phyloP scores from a whole-genome alignment of 1,140 invertebrate genomes.

The Papilio xuthus region DNA sequence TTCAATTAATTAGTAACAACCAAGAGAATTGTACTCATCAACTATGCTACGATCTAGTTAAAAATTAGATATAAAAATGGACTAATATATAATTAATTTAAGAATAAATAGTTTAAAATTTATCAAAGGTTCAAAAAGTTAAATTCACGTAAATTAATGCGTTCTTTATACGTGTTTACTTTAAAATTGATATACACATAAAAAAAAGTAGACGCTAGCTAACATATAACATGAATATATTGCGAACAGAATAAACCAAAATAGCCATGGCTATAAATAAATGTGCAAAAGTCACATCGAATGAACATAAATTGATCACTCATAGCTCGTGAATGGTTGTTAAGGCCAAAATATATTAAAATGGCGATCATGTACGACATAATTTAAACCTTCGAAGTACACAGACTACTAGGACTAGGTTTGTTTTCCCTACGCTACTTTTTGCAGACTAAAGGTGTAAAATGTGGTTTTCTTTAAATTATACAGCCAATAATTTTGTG shows the following conservation, averaged over 20 bases:
- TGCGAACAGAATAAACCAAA: neutral
- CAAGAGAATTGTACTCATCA: neutral
- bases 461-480: too few relatives aligned
- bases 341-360: neutral
- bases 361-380: neutral
- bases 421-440: too few relatives aligned
- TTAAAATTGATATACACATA: neutral
- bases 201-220: neutral
- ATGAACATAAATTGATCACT: neutral
- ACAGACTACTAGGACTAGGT: too few relatives aligned
- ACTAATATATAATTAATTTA: too few relatives aligned
- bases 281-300: neutral
- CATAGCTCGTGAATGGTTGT: neutral
- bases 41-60: neutral
- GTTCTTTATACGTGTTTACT: neutral
- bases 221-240: neutral
- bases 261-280: neutral
- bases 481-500: too few relatives aligned
- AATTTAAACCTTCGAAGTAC: neutral
- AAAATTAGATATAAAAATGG: too few relatives aligned
- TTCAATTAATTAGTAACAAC: neutral
- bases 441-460: too few relatives aligned
- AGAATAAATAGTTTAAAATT: too few relatives aligned
- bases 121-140: neutral
- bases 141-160: neutral